Evolutionary conservation across 2,888 invertebrate genomes (phyloP).

Genomic region (Drosophila yooni): DNA sequence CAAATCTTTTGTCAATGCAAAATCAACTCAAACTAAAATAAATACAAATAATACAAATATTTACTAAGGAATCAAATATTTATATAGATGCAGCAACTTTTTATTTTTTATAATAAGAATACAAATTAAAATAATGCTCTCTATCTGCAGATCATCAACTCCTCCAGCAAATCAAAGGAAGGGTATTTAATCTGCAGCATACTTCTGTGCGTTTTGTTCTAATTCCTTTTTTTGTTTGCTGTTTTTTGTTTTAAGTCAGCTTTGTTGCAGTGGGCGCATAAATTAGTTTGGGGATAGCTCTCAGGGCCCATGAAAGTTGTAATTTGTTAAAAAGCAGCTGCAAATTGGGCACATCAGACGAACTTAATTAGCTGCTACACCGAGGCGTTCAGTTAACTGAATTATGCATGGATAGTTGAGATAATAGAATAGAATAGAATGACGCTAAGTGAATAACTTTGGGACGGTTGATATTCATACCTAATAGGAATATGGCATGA

Average conservation of each 20-base stretch:
- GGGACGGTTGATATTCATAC: slow-evolving; percentile 14
- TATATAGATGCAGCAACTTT: not conserved
- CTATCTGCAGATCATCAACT: too few relatives aligned
- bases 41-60: too few relatives aligned
- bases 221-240: not conserved
- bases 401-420: slow-evolving; percentile 49
- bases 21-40: not conserved
- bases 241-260: slow-evolving; percentile 17
- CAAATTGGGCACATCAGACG: slow-evolving; percentile 59
- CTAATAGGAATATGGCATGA: slow-evolving; percentile 27
- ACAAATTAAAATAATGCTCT: not conserved
- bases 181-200: slow-evolving; percentile 21
- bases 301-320: slow-evolving; percentile 42
- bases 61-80: not conserved
- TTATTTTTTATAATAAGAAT: not conserved
- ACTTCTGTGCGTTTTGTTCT: not conserved
- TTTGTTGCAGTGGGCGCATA: slow-evolving; percentile 63
- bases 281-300: slow-evolving; percentile 60
- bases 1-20: not conserved
- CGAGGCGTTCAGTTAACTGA: slow-evolving; percentile 38
- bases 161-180: not conserved
- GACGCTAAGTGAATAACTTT: slow-evolving; percentile 35
- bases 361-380: slow-evolving; percentile 53
- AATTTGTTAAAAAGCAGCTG: slow-evolving; percentile 56
- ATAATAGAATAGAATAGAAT: slow-evolving; percentile 9